phyloP scores from a whole-genome alignment of 2,888 invertebrate species.

The Scaptodrosophila latifasciaeformis region DNA sequence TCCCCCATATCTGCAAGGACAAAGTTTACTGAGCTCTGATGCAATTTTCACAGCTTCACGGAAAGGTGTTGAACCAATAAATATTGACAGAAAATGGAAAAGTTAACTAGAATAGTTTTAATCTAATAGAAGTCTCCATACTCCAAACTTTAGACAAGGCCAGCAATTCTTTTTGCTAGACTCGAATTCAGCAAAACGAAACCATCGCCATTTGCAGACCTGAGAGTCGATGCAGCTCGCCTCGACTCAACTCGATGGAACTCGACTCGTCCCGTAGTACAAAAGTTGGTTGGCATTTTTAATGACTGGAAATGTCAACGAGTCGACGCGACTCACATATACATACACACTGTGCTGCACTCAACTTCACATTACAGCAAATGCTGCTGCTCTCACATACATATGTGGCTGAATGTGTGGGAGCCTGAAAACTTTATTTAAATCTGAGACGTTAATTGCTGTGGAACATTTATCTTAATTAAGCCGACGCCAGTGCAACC shows the following conservation, averaged over 20 bases:
- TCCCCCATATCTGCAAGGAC: slow-evolving; percentile 50
- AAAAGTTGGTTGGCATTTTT: slow-evolving; percentile 18
- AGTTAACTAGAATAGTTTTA: too few species aligned
- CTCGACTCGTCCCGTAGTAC: too few species aligned
- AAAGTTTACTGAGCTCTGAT: slow-evolving; percentile 39
- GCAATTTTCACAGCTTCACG: slow-evolving; percentile 58
- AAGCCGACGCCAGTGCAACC: slow-evolving; percentile 16
- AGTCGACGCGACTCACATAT: slow-evolving; percentile 6
- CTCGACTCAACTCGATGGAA: too few species aligned
- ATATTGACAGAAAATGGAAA: slow-evolving; percentile 41
- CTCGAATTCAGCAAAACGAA: too few species aligned
- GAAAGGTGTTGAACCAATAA: slow-evolving; percentile 32
- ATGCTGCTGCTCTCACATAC: background rate
- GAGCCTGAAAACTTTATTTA: slow-evolving; percentile 28
- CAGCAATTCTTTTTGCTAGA: too few species aligned
- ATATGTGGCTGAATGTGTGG: background rate
- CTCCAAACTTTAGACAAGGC: too few species aligned
- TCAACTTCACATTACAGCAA: background rate
- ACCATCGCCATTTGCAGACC: too few species aligned
- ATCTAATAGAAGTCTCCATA: too few species aligned
- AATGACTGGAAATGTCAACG: slow-evolving; percentile 29
- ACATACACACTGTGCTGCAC: background rate
- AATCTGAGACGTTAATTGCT: slow-evolving; percentile 38
- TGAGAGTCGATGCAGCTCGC: too few species aligned
- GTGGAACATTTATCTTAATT: slow-evolving; percentile 38